Evolutionary conservation across 2,113 vertebrate species (phyloP).

Genomic region (Tautogolabrus adspersus): DNA sequence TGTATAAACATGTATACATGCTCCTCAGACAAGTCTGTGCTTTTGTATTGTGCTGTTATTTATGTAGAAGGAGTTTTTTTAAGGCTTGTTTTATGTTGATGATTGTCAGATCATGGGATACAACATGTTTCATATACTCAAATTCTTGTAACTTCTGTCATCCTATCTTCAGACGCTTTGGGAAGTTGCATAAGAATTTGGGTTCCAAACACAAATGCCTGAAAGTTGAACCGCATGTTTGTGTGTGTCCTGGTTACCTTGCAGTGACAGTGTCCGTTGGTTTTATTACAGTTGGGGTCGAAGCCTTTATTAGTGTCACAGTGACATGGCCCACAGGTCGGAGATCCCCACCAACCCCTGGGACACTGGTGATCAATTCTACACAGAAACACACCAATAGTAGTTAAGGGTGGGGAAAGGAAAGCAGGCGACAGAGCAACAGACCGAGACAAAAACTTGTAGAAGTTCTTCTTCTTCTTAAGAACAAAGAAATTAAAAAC

Average conservation of each 20-base stretch:
- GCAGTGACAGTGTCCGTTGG: conserved; percentile 94
- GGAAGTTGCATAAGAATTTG: neutral
- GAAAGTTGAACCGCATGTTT: neutral
- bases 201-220: neutral
- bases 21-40: too few relatives aligned
- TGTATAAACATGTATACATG: too few relatives aligned
- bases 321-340: conserved; percentile 95
- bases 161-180: neutral
- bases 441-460: neutral
- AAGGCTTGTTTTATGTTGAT: too few relatives aligned
- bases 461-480: neutral
- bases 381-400: conserved; percentile 13
- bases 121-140: too few relatives aligned
- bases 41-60: too few relatives aligned
- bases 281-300: conserved; percentile 96
- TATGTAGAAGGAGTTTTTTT: too few relatives aligned
- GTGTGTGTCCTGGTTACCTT: conserved; percentile 85
- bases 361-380: conserved; percentile 98
- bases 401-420: too few relatives aligned
- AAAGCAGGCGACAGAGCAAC: neutral
- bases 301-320: conserved; percentile 94
- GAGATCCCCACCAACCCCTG: conserved; percentile 97
- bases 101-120: too few relatives aligned
- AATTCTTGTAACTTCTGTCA: too few relatives aligned
- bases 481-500: too few relatives aligned